These are phyloP conservation scores for Xiphophorus maculatus DNA, from an alignment of 2,113 vertebrate species.

Conservation along the genomic window DNA sequence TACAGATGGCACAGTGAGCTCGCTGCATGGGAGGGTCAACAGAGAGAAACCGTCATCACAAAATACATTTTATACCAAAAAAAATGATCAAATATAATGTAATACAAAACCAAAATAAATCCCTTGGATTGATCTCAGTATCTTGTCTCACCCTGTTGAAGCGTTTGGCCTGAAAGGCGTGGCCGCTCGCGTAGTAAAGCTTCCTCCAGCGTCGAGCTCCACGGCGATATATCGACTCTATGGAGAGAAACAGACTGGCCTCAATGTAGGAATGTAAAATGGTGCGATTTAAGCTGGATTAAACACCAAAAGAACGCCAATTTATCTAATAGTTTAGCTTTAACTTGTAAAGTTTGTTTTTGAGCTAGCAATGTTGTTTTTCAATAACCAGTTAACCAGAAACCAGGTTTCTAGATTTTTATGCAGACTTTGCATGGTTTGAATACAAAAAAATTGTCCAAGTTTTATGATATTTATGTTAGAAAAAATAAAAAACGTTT, in stretches of 20 bases:
- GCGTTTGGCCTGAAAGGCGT: conserved; percentile 98
- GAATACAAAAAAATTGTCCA: neutral
- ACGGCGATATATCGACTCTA: conserved; percentile 98
- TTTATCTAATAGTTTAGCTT: neutral
- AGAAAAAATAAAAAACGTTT: neutral
- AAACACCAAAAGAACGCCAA: neutral
- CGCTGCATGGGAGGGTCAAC: conserved; percentile 79
- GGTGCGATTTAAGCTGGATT: neutral
- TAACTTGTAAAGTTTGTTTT: neutral
- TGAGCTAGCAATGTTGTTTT: neutral
- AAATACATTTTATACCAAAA: conserved; percentile 20
- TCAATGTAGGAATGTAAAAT: neutral
- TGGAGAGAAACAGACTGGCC: neutral
- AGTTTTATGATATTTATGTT: neutral
- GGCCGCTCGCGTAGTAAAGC: conserved; percentile 96
- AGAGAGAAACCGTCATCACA: conserved; percentile 22
- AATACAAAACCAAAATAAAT: neutral
- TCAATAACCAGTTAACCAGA: neutral
- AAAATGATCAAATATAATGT: neutral
- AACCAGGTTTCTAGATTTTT: neutral
- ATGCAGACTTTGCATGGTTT: neutral
- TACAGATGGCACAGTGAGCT: conserved; percentile 97
- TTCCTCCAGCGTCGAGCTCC: conserved; percentile 98
- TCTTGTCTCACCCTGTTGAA: conserved; percentile 90
- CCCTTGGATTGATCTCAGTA: neutral